Percentiles rank a stretch among this genome's conserved stretches.
Evolutionary conservation across 2,113 vertebrate species (phyloP).

Genomic region (Ochotona princeps): DNA sequence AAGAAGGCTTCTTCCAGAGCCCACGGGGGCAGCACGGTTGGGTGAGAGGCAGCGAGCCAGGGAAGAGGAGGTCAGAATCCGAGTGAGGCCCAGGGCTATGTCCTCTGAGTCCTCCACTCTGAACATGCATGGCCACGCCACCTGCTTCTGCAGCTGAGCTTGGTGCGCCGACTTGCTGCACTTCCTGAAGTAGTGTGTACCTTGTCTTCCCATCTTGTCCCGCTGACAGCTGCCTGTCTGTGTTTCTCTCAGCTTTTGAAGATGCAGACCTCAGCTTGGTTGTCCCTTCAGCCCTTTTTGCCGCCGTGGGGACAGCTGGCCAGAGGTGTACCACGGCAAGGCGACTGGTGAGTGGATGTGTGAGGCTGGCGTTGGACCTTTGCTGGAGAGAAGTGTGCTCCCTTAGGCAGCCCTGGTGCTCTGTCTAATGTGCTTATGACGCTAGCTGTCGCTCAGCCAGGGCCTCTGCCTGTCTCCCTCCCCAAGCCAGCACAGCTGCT

Average conservation of each 20-base stretch:
- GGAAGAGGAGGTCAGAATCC: not conserved
- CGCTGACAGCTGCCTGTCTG: not conserved
- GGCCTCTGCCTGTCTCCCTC: not conserved
- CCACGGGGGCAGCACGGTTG: no score
- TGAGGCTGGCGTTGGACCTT: no score
- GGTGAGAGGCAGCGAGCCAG: not conserved
- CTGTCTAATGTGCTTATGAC: no score
- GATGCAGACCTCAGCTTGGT: conserved; percentile 96
- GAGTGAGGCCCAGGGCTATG: not conserved
- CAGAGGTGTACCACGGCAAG: conserved; percentile 97
- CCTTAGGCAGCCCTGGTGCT: rapidly evolving
- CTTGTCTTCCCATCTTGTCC: not conserved
- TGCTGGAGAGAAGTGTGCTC: not conserved
- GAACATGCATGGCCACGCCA: not conserved
- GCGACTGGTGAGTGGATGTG: conserved; percentile 88
- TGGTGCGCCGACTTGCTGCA: rapidly evolving
- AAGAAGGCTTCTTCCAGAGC: no score
- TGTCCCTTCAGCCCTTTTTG: conserved; percentile 94
- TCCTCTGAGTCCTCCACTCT: not conserved
- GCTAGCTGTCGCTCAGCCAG: not conserved
- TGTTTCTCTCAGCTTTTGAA: conserved; percentile 90
- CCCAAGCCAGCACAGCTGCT: not conserved
- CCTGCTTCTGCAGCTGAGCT: no score
- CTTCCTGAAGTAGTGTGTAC: not conserved
- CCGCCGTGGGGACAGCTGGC: conserved; percentile 96